A percentile compares a stretch with the other conserved stretches of the same genome.
These are phyloP conservation scores for Drosophila pseudoobscura DNA, from an alignment of 1,140 invertebrate genomes.

Conservation along the genomic window DNA sequence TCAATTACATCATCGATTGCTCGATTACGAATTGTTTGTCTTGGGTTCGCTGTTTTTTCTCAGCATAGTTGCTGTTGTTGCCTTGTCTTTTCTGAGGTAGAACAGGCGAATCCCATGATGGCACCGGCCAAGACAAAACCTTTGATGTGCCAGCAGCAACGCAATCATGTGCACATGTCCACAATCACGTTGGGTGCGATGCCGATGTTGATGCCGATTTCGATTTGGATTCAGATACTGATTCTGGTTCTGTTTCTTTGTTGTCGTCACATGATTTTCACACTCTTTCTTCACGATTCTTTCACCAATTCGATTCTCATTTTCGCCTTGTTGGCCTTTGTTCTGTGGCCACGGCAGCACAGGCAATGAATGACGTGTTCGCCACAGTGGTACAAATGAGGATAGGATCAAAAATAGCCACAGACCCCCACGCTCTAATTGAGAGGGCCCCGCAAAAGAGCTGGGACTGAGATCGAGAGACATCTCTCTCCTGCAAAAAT, in stretches of 20 bases:
- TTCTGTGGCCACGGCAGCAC: constrained; percentile 19
- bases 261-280: constrained; percentile 77
- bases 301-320: constrained; percentile 47
- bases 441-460: neutral
- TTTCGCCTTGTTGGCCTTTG: constrained; percentile 28
- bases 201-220: constrained; percentile 1
- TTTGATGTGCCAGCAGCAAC: constrained; percentile 57
- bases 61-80: constrained; percentile 6
- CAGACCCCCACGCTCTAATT: constrained; percentile 65
- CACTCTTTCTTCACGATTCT: constrained; percentile 17
- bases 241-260: constrained; percentile 57
- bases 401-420: constrained; percentile 26
- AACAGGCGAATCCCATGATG: constrained; percentile 41
- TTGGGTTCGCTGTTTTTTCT: constrained; percentile 27
- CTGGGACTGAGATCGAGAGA: constrained; percentile 1
- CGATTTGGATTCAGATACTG: constrained; percentile 13
- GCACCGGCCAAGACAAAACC: constrained; percentile 29
- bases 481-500: constrained; percentile 33
- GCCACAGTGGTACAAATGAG: constrained; percentile 62
- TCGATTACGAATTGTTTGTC: constrained; percentile 38
- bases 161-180: constrained; percentile 59
- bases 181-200: constrained; percentile 48
- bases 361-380: constrained; percentile 47
- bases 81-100: constrained; percentile 49
- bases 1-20: constrained; percentile 63